Evolutionary conservation across 2,888 invertebrate species (phyloP).

Genomic region (Theretra japonica): DNA sequence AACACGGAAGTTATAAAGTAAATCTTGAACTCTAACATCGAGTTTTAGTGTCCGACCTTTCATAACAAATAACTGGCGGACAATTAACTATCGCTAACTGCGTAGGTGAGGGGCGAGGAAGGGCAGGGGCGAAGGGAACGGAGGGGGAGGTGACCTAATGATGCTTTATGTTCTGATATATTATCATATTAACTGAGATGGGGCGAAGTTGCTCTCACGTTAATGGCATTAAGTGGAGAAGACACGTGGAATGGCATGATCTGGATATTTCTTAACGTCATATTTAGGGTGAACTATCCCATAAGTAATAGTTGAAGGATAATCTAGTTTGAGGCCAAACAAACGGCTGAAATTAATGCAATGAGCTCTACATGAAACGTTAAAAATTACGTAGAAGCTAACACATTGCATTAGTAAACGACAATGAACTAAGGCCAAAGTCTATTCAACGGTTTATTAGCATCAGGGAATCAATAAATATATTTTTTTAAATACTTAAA

Average conservation of each 20-base stretch:
- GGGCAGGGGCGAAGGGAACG: slow-evolving; percentile 22
- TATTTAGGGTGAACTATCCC: background rate
- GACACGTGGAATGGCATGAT: slow-evolving; percentile 2
- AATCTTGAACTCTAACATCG: slow-evolving; percentile 14
- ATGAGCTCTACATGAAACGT: no score
- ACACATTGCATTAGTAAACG: no score
- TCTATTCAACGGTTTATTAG: no score
- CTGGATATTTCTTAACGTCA: background rate
- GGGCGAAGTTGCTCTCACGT: slow-evolving; percentile 31
- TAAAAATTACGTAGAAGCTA: no score
- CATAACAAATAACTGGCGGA: slow-evolving; percentile 19
- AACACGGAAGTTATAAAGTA: slow-evolving; percentile 14
- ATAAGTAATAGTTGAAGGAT: background rate
- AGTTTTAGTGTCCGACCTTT: slow-evolving; percentile 19
- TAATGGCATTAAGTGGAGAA: slow-evolving; percentile 42
- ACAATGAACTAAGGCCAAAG: no score
- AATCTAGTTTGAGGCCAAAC: no score
- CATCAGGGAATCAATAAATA: no score
- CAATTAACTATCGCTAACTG: slow-evolving; percentile 11
- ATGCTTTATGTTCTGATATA: slow-evolving; percentile 71
- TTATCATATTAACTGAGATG: slow-evolving; percentile 57
- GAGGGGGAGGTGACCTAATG: slow-evolving; percentile 60
- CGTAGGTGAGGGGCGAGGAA: slow-evolving; percentile 32
- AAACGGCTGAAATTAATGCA: no score
- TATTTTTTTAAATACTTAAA: no score